Conservation (phyloP, 2,888 invertebrate genomes). For the Andrena bucephala region DNA sequence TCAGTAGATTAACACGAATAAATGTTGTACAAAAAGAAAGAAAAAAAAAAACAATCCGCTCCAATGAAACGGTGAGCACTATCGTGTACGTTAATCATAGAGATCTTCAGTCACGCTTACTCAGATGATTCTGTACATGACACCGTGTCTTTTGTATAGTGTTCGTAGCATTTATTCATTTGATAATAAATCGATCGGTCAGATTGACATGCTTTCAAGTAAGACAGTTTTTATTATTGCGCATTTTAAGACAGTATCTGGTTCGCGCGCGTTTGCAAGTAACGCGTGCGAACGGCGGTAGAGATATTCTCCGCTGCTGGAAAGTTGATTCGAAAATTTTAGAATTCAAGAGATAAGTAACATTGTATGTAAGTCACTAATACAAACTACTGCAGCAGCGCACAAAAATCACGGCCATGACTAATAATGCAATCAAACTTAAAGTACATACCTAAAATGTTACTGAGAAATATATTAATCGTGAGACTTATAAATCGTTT, state of each 20-base stretch:
- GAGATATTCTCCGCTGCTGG: no score
- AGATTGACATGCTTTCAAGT: constrained; percentile 15
- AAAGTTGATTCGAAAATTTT: neutral
- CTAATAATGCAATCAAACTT: constrained; percentile 34
- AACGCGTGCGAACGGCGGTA: neutral
- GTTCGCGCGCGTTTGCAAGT: constrained; percentile 20
- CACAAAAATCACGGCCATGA: constrained; percentile 13
- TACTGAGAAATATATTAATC: constrained; percentile 32
- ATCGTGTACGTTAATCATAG: constrained; percentile 32
- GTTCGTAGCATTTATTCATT: constrained; percentile 59
- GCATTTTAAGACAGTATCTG: constrained; percentile 10
- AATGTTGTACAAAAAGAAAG: constrained; percentile 45
- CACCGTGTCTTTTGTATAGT: constrained; percentile 54
- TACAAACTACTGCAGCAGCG: neutral
- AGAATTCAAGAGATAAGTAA: neutral
- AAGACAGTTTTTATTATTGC: constrained; percentile 1
- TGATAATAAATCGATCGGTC: constrained; percentile 50
- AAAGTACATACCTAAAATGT: constrained; percentile 26
- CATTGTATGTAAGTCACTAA: neutral
- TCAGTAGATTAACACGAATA: constrained; percentile 47
- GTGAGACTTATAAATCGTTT: constrained; percentile 24
- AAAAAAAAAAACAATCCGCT: neutral
- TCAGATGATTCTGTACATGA: constrained; percentile 32
- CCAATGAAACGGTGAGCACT: constrained; percentile 24
- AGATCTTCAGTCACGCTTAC: constrained; percentile 48